phyloP scores from a whole-genome alignment of 1,140 invertebrate species.

The Nautilus pompilius region DNA sequence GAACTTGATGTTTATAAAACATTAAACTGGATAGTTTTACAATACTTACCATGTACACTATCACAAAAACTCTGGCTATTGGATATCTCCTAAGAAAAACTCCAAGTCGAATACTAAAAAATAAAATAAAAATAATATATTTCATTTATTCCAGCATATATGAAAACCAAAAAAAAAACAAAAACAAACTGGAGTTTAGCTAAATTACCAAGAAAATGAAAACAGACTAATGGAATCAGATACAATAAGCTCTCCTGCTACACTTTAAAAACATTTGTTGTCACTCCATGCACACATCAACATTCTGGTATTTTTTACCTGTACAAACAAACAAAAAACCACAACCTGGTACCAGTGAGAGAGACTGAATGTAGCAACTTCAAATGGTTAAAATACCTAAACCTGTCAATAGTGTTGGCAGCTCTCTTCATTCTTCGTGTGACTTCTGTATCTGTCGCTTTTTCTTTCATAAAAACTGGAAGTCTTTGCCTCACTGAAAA shows the following conservation, averaged over 20 bases:
- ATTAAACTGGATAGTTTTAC: no score
- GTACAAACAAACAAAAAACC: not conserved
- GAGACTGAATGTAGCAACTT: no score
- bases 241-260: not conserved
- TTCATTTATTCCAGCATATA: not conserved
- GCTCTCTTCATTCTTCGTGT: slow-evolving; percentile 75
- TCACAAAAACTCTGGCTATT: slow-evolving; percentile 72
- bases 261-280: not conserved
- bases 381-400: slow-evolving; percentile 56
- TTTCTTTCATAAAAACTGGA: slow-evolving; percentile 71
- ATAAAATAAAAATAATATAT: slow-evolving; percentile 7
- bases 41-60: slow-evolving; percentile 68
- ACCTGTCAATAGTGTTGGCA: slow-evolving; percentile 72
- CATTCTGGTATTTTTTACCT: not conserved
- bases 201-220: not conserved
- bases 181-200: not conserved
- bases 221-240: not conserved
- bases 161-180: not conserved
- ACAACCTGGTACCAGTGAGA: no score
- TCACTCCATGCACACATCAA: not conserved
- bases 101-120: slow-evolving; percentile 65
- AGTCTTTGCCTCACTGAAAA: slow-evolving; percentile 64
- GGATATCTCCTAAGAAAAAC: slow-evolving; percentile 79
- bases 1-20: no score
- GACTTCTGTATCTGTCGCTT: slow-evolving; percentile 74